Evolutionary conservation across 2,797 vertebrate genomes (phyloP), one percentile per base, ranked within the genome.

Genomic region (Anas flavirostris): DNA sequence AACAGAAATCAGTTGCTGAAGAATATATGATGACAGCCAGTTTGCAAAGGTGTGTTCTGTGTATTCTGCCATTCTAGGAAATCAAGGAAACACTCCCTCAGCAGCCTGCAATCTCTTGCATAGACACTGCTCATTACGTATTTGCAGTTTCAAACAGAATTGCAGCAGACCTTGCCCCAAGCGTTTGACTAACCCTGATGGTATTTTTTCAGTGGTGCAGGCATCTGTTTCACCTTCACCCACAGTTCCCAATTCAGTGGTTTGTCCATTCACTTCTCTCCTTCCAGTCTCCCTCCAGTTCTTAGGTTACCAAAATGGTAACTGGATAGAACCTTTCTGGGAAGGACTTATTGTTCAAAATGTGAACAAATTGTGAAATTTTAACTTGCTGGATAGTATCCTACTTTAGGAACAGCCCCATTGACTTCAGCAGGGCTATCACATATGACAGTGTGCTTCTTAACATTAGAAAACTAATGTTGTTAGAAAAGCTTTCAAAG

Each of bases 1-100:
- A 90, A 92, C 44, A 86, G 89, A 90, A 95, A 84, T 17, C 89
- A 91, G 73, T 70, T 70, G 59, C 74, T 84, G 91, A 73, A 76
- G 26, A 94, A 39, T 59, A 76, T n/a, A 59, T 84, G 89, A 74
- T 44, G 77, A 53, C 77, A 86, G 70, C 2, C 21, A 79, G 39
- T 46, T 58, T 1, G 0, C 77, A 88, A 55, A 91, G 74, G 77
- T 93, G 85, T 91, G 5, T 84, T 35, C 66, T 16, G 21, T 53
- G 48, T 33, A 85, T 89, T 77, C 48, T 93, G 75, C 83, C 77
- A 37, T 87, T 84, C 87, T 68, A 90, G 82, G 80, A 96, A 88
- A 76, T 62, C 23, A 82, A 41, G 58, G 39, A 55, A 94, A 41
- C 44, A 60, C 76, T 53, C 43, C 52, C 85, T 53, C 86, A 84